A percentile compares a stretch with the other conserved stretches of the same genome.
phyloP scores from a whole-genome alignment of 1,140 invertebrate species.

The Ectropis grisescens region DNA sequence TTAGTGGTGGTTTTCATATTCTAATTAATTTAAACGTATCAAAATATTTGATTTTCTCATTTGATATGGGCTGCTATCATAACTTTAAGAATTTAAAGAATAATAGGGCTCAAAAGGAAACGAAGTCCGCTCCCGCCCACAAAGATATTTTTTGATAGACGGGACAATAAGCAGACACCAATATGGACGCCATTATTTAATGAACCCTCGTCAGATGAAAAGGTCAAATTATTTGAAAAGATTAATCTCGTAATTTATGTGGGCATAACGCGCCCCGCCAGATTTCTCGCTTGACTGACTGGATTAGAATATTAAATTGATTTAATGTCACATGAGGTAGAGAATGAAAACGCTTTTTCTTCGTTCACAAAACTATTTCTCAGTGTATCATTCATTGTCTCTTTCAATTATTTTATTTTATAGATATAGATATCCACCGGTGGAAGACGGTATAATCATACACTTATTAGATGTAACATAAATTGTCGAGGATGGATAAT shows the following conservation, averaged over 20 bases:
- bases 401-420: too few relatives aligned
- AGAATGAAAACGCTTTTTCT: conserved; percentile 19
- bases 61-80: too few relatives aligned
- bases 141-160: conserved; percentile 59
- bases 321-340: conserved; percentile 36
- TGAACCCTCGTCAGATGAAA: conserved; percentile 68
- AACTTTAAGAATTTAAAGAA: conserved; percentile 1
- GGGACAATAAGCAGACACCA: conserved; percentile 59
- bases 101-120: conserved; percentile 26
- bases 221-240: conserved; percentile 69
- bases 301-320: conserved; percentile 38
- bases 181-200: conserved; percentile 66
- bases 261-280: conserved; percentile 45
- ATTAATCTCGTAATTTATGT: conserved; percentile 68
- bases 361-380: conserved; percentile 7
- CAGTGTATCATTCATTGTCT: too few relatives aligned
- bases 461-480: conserved; percentile 17
- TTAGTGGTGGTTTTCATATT: too few relatives aligned
- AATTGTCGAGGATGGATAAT: conserved; percentile 30
- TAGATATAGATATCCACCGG: too few relatives aligned
- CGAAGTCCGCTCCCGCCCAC: conserved; percentile 36
- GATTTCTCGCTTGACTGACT: conserved; percentile 45
- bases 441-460: too few relatives aligned
- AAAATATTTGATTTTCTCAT: neutral
- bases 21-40: too few relatives aligned